These are phyloP conservation scores for Lasioglossum calceatum DNA, from an alignment of 2,888 invertebrate species.

Conservation along the genomic window DNA sequence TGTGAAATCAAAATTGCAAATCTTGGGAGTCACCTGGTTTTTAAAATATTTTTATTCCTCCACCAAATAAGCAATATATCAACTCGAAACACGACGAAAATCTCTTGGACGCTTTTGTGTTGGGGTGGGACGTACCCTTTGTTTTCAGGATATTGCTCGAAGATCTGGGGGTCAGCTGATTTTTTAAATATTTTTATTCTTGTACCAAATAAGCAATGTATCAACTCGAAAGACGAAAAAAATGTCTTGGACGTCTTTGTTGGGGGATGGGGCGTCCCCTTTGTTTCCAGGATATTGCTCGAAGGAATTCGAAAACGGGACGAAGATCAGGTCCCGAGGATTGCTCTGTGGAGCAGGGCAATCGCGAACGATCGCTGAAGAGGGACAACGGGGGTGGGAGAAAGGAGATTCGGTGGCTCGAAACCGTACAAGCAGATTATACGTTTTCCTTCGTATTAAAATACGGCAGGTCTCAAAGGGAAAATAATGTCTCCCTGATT, in stretches of 20 bases:
- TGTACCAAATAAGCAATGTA: too few relatives aligned
- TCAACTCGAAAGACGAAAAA: too few relatives aligned
- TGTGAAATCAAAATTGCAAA: neutral
- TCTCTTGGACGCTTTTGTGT: neutral
- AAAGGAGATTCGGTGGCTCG: slow-evolving; percentile 59
- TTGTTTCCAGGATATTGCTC: slow-evolving; percentile 46
- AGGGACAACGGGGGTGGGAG: slow-evolving; percentile 48
- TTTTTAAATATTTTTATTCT: neutral
- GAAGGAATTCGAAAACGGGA: slow-evolving; percentile 48
- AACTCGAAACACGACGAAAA: neutral
- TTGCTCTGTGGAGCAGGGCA: slow-evolving; percentile 70
- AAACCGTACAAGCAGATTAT: slow-evolving; percentile 77
- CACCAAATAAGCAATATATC: too few relatives aligned
- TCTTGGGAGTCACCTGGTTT: neutral
- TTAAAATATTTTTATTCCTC: neutral
- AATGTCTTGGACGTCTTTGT: neutral
- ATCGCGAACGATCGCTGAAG: slow-evolving; percentile 74
- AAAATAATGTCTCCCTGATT: slow-evolving; percentile 84
- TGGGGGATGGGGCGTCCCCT: neutral
- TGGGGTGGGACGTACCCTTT: slow-evolving; percentile 1
- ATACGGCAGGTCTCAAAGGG: slow-evolving; percentile 82
- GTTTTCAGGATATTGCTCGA: slow-evolving; percentile 45
- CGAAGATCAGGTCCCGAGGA: slow-evolving; percentile 41
- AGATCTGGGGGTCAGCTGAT: neutral
- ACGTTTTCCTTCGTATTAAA: slow-evolving; percentile 82